Evolutionary conservation across 2,888 invertebrate species (phyloP), one percentile per base, ranked within the genome.

Genomic region (Morpho helenor): DNA sequence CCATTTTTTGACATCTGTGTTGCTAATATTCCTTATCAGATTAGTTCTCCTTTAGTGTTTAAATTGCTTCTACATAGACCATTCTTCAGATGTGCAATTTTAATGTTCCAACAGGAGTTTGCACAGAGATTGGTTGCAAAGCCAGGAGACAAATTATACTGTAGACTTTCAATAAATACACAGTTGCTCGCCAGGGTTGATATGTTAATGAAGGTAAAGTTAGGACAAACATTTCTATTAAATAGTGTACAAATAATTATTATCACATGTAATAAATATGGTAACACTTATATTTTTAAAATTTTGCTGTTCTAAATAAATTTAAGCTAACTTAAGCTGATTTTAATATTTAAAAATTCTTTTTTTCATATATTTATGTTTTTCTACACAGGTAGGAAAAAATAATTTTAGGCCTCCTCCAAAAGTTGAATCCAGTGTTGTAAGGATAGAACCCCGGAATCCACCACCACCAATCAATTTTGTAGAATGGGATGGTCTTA

Each of bases 81-180:
- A 31, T 93, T 95, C 75, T 96, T 95, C 74, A 93, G 99, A 67
- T 99, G 98, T 92, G 99, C 99, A 16, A 94, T 99, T 5, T 91
- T 99, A 8, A 99, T 99, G 99, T 99, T 99, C 78, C 99, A 99
- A 90, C 93, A 96, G 73, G 99, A 99, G 91, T 99, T 99, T 91
- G 99, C 99, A 2, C 96, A 99, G 74, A 92, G 99, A 76, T 90
- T 99, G 56, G 97, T 98, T 2, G 99, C 99, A 0, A 96, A 98
- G 81, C 98, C 99, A 9, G 99, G 99, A 2, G 99, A 99, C 74
- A 99, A 99, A 86, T 87, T 98, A 8, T 99, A 97, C 78, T 99
- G 99, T 79, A 93, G 99, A 56, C 87, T 99, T 41, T 99, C 99
- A 56, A 95, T 99, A 52, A 99, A 99, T 76, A 98, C 98, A 41